phyloP scores from a whole-genome alignment of 2,888 invertebrate genomes.

The Tinea semifulvella region DNA sequence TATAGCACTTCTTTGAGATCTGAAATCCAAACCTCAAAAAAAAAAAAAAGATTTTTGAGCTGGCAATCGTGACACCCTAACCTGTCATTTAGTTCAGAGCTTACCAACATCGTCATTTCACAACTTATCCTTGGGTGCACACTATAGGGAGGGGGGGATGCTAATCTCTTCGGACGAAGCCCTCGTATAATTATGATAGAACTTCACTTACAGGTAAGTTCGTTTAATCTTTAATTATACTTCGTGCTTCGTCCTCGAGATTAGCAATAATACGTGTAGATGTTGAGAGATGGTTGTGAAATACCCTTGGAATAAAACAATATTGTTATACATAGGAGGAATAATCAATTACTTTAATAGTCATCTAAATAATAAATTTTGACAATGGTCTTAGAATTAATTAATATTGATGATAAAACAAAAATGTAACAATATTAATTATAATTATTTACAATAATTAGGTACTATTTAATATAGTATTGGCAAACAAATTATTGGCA shows the following conservation, averaged over 20 bases:
- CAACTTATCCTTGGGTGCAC: too few species aligned
- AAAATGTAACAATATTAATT: neutral
- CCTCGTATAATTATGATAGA: too few species aligned
- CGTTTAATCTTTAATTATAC: slow-evolving; percentile 15
- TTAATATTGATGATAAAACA: neutral
- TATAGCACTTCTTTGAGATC: too few species aligned
- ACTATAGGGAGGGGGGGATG: too few species aligned
- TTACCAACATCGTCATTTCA: too few species aligned
- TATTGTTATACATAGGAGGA: neutral
- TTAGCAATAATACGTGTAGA: slow-evolving; percentile 7
- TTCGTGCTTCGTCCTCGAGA: slow-evolving; percentile 13
- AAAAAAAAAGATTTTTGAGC: too few species aligned
- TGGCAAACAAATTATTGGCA: neutral
- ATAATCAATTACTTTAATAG: neutral
- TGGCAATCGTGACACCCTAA: too few species aligned
- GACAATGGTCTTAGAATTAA: neutral
- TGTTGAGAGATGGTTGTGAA: neutral
- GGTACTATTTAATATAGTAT: slow-evolving; percentile 3
- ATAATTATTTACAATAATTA: neutral
- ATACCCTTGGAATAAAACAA: neutral
- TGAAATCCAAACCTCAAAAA: too few species aligned
- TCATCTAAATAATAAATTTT: neutral
- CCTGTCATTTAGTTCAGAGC: too few species aligned
- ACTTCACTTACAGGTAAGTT: slow-evolving; percentile 18
- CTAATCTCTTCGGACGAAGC: too few species aligned